A percentile compares a stretch with the other conserved stretches of the same genome.
These are phyloP conservation scores for Muraenolepis orangiensis DNA, from an alignment of 2,797 vertebrate genomes.

Conservation along the genomic window DNA sequence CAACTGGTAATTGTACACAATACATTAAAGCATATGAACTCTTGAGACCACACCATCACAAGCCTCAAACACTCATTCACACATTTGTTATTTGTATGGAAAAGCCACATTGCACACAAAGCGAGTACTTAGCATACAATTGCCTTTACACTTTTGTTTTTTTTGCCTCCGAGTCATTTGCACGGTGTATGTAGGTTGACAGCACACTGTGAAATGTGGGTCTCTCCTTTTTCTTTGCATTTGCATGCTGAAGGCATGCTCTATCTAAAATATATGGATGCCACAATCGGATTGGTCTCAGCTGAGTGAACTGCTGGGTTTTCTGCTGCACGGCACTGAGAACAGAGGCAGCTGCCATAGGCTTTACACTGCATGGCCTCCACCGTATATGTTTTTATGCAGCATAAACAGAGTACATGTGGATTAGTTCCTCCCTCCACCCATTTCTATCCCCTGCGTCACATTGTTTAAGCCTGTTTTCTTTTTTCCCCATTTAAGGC, in stretches of 20 bases:
- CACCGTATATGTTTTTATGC: constrained; percentile 18
- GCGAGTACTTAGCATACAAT: constrained; percentile 10
- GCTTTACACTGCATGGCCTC: constrained; percentile 25
- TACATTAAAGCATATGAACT: not conserved
- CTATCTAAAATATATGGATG: constrained; percentile 36
- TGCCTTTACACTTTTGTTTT: constrained; percentile 21
- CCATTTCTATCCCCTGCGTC: constrained; percentile 15
- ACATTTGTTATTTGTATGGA: not conserved
- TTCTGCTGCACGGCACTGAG: constrained; percentile 37
- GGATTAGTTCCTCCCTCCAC: constrained; percentile 17
- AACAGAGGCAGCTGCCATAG: constrained; percentile 27
- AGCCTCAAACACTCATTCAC: not conserved
- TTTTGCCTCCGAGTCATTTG: constrained; percentile 22
- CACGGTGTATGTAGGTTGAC: constrained; percentile 19
- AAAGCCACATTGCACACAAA: not conserved
- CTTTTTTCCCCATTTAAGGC: constrained; percentile 30
- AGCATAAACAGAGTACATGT: constrained; percentile 14
- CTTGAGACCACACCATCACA: not conserved
- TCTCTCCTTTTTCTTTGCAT: constrained; percentile 17
- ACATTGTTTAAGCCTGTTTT: not conserved
- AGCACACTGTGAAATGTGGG: constrained; percentile 25
- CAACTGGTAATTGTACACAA: no score
- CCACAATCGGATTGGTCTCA: constrained; percentile 47
- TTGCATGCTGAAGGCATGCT: constrained; percentile 15
- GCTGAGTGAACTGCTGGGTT: constrained; percentile 41